These are phyloP conservation scores for Ciona savignyi DNA, from an alignment of 23 tunicate species.

Conservation along the genomic window DNA sequence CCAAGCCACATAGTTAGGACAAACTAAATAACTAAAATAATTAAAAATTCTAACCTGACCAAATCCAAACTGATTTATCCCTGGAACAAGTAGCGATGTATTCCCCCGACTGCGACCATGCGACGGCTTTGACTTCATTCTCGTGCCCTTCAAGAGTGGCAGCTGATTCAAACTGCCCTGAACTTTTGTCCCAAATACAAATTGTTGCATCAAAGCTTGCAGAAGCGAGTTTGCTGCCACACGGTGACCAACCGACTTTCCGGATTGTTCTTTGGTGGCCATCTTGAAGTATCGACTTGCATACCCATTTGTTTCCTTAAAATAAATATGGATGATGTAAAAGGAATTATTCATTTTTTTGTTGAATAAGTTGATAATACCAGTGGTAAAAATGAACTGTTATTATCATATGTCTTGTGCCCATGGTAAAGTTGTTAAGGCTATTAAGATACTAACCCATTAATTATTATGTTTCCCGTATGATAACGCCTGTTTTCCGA, in stretches of 20 bases:
- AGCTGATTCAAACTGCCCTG: slow-evolving; percentile 83
- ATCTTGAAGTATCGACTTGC: slow-evolving; percentile 72
- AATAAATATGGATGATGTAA: no score
- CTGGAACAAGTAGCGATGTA: slow-evolving; percentile 90
- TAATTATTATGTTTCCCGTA: no score
- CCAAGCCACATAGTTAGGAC: neutral
- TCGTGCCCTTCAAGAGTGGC: slow-evolving; percentile 96
- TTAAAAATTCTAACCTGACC: slow-evolving; percentile 38
- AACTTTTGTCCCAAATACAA: slow-evolving; percentile 73
- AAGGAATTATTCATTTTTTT: no score
- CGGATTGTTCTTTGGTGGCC: slow-evolving; percentile 88
- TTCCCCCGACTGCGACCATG: slow-evolving; percentile 76
- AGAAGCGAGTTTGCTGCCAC: slow-evolving; percentile 87
- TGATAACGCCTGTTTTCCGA: no score
- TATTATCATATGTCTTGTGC: no score
- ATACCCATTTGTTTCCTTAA: slow-evolving; percentile 60
- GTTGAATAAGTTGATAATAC: no score
- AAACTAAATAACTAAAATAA: neutral
- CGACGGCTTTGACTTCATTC: slow-evolving; percentile 83
- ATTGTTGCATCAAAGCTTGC: slow-evolving; percentile 91
- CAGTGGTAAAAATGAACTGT: no score
- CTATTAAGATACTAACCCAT: no score
- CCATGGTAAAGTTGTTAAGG: no score
- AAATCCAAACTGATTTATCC: slow-evolving; percentile 98
- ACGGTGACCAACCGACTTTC: slow-evolving; percentile 80